A percentile compares a stretch with the other conserved stretches of the same genome.
Conservation (phyloP, 2,888 invertebrate species). For the Sabatieria punctata region DNA sequence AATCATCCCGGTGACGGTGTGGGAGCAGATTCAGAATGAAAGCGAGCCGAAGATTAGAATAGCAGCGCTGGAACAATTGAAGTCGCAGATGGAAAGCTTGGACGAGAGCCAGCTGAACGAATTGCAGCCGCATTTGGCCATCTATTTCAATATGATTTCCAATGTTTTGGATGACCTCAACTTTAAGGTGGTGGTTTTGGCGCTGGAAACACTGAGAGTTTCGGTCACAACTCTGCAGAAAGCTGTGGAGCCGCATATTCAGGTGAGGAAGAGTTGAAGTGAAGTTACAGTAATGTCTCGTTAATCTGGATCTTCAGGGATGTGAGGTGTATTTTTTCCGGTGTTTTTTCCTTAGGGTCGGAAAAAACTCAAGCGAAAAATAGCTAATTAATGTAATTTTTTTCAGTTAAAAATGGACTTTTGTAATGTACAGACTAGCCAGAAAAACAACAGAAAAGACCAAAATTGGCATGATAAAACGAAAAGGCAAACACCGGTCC, state of each 20-base stretch:
- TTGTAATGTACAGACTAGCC: no score
- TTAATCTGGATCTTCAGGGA: background rate
- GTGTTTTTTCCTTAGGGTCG: no score
- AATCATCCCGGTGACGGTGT: constrained; percentile 35
- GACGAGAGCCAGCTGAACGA: constrained; percentile 18
- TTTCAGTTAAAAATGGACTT: no score
- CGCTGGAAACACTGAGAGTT: constrained; percentile 37
- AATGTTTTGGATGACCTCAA: constrained; percentile 46
- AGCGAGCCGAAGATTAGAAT: no score
- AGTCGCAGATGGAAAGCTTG: constrained; percentile 37
- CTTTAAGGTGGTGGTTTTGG: constrained; percentile 38
- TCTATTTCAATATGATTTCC: constrained; percentile 46
- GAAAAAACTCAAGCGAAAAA: no score
- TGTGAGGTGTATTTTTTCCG: no score
- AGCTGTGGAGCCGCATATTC: constrained; percentile 35
- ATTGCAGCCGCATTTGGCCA: constrained; percentile 46
- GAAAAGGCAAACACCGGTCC: no score
- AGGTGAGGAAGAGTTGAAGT: constrained; percentile 13
- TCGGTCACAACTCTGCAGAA: constrained; percentile 36
- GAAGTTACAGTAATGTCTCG: background rate
- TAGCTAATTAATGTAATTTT: no score
- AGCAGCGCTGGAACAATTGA: constrained; percentile 45
- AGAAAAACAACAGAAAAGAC: no score
- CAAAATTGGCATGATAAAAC: no score
- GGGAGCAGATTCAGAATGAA: constrained; percentile 37